Evolutionary conservation across 2,797 vertebrate species (phyloP).

Genomic region (Brachymystax lenok): DNA sequence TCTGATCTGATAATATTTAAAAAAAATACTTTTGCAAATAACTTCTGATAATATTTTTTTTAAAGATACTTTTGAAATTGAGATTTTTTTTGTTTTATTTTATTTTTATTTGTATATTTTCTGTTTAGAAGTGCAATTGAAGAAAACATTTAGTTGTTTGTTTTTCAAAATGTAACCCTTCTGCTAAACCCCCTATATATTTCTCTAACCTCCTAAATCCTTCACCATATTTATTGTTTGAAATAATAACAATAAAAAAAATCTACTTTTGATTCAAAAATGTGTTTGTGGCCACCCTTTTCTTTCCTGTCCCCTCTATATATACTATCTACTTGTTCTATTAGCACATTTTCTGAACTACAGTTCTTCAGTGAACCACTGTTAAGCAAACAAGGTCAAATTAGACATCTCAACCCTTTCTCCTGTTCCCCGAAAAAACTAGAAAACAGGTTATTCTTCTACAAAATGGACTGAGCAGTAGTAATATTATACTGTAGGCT

Average conservation of each 20-base stretch:
- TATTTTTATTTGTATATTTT: background rate
- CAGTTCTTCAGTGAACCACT: no score
- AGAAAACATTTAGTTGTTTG: background rate
- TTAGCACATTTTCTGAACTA: no score
- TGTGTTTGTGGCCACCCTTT: conserved; percentile 66
- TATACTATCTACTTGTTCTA: no score
- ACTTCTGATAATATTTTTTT: no score
- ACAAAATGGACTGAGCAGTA: background rate
- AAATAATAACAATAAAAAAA: conserved; percentile 53
- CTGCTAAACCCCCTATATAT: conserved; percentile 40
- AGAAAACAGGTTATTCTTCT: background rate
- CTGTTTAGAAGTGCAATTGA: background rate
- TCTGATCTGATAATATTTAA: no score
- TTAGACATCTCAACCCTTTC: no score
- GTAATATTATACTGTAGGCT: background rate
- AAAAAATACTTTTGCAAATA: no score
- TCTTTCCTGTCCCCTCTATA: conserved; percentile 13
- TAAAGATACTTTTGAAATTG: background rate
- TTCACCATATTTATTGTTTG: conserved; percentile 54
- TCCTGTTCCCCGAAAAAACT: no score
- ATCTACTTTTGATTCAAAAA: conserved; percentile 55
- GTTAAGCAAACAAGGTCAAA: no score
- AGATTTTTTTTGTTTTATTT: no score
- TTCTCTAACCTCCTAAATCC: conserved; percentile 37
- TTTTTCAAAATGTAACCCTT: conserved; percentile 9